Evolutionary conservation across 2,888 invertebrate genomes (phyloP), one percentile per base, ranked within the genome.

Genomic region (Crepidodera aurea): DNA sequence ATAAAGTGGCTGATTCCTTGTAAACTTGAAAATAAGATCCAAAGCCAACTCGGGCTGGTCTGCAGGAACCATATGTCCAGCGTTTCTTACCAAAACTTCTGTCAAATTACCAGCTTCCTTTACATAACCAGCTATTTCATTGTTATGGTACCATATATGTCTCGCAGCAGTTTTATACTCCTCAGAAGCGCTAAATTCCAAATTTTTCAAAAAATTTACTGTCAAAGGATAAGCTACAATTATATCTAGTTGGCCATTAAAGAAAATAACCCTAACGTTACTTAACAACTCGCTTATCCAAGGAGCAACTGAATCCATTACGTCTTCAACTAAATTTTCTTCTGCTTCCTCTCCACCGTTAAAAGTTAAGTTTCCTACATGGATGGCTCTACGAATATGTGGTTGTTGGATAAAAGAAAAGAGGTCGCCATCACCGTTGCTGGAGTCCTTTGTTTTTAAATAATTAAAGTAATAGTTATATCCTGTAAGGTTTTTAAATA

Each of bases 161-260:
- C 90, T 83, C 22, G 83, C 81, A 0, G 90, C 88, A 0, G 79
- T 81, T 71, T 85, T 86, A 77, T 91, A 93, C 1, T 85, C 83
- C 0, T 83, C 83, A 0, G 87, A 81, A 0, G 85, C 86, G n/a
- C 82, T 83, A 82, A 92, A 93, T 29, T 88, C 84, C 2, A 93
- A 82, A 18, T 86, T 83, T 64, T 85, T 83, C 19, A 96, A 79
- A 78, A 90, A 93, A 74, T 89, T 90, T 18, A 90, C 85, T 0
- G 94, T 94, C 46, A 92, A 75, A 0, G 93, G 92, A 79, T 93
- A 92, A 0, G 93, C 92, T 0, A 94, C 91, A 65, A 94, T 92
- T 10, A 96, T 89, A 77, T 96, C 96, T 65, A 96, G 77, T 76
- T 96, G 95, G 0, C 96, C 96, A 12, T 63, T 63, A 78, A 94